These are phyloP conservation scores for Sphenodon punctatus DNA, from an alignment of 2,797 vertebrate genomes.

Conservation along the genomic window DNA sequence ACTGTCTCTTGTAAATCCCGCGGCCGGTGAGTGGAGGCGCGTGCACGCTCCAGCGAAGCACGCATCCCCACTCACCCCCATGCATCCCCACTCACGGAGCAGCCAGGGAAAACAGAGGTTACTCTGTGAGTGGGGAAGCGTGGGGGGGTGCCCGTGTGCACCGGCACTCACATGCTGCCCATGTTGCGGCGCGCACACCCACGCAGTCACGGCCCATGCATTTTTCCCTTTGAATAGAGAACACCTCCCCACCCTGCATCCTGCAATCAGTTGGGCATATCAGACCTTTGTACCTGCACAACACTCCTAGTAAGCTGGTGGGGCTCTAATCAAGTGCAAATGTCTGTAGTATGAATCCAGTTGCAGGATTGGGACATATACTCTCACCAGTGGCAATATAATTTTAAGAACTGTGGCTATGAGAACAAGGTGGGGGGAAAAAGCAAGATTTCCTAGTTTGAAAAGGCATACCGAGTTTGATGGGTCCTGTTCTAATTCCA, in stretches of 20 bases:
- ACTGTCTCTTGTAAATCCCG: too few relatives aligned
- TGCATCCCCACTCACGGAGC: too few relatives aligned
- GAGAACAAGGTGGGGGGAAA: background rate
- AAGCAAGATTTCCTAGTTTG: background rate
- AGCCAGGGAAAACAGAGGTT: too few relatives aligned
- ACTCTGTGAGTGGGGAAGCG: too few relatives aligned
- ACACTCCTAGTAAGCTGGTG: background rate
- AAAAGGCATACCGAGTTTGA: background rate
- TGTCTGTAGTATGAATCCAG: rapidly evolving
- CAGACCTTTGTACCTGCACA: background rate
- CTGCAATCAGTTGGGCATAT: background rate
- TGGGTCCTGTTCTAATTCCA: background rate
- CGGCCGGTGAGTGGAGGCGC: too few relatives aligned
- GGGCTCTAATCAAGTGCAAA: background rate
- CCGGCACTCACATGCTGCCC: too few relatives aligned
- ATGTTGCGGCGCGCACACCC: too few relatives aligned
- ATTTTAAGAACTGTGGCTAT: background rate
- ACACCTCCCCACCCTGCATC: background rate
- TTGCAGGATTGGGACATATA: background rate
- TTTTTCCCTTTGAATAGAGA: slow-evolving; percentile 25
- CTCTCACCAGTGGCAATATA: background rate
- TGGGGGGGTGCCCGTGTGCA: too few relatives aligned
- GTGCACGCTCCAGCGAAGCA: too few relatives aligned
- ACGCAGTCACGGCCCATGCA: too few relatives aligned
- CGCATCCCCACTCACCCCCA: too few relatives aligned